Conservation (phyloP, 1,140 invertebrate genomes). For the Notospermus geniculatus region DNA sequence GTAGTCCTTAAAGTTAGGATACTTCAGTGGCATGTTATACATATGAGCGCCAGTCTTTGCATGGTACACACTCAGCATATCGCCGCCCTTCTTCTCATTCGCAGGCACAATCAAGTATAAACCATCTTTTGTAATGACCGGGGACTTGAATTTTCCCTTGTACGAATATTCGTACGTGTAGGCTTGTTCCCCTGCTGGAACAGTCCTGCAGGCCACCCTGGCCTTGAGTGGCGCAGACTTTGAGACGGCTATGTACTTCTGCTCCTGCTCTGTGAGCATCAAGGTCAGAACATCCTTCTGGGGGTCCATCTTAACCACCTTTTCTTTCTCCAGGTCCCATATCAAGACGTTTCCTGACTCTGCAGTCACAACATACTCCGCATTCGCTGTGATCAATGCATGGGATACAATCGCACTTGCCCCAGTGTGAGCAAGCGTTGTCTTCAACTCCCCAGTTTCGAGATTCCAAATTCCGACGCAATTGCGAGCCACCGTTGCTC, state of each 20-base stretch:
- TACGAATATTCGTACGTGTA: constrained; percentile 75
- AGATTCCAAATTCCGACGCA: constrained; percentile 95
- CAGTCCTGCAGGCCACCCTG: constrained; percentile 29
- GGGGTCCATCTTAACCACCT: constrained; percentile 68
- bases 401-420: constrained; percentile 93
- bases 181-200: constrained; percentile 66
- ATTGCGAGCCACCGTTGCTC: constrained; percentile 63
- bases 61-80: constrained; percentile 80
- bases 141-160: constrained; percentile 52
- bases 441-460: constrained; percentile 73
- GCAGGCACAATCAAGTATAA: constrained; percentile 74
- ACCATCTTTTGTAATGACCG: constrained; percentile 78
- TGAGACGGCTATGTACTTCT: constrained; percentile 82
- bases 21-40: constrained; percentile 63
- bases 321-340: constrained; percentile 83
- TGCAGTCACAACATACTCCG: constrained; percentile 78
- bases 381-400: constrained; percentile 75
- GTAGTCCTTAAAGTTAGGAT: constrained; percentile 53
- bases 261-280: constrained; percentile 77
- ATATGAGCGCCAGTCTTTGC: constrained; percentile 77
- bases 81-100: constrained; percentile 75
- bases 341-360: constrained; percentile 90
- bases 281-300: constrained; percentile 85
- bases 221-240: constrained; percentile 33
- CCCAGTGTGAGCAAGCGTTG: constrained; percentile 86